These are phyloP conservation scores for Hormaphis cornu DNA, from an alignment of 1,140 invertebrate genomes.

Conservation along the genomic window DNA sequence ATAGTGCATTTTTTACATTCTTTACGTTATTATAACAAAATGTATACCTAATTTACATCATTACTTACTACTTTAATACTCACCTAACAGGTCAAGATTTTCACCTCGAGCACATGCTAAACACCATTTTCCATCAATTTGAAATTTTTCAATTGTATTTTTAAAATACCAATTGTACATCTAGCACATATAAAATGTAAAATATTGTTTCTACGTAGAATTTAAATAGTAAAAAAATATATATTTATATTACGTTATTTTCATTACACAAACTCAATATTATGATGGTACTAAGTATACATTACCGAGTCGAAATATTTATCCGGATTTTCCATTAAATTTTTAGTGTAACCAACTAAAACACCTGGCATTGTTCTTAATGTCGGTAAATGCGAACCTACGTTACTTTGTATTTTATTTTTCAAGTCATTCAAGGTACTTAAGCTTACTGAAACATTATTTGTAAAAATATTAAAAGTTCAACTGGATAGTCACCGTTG, in stretches of 20 bases:
- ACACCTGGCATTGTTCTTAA: neutral
- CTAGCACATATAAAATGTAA: neutral
- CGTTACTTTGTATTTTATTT: neutral
- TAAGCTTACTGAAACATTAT: neutral
- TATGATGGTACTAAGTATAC: neutral
- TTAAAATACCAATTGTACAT: conserved; percentile 20
- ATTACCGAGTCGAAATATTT: conserved; percentile 21
- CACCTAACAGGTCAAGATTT: conserved; percentile 12
- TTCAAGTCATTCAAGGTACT: neutral
- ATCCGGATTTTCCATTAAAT: conserved; percentile 7
- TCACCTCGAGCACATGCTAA: conserved; percentile 4
- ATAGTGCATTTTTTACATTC: no score
- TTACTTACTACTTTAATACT: no score
- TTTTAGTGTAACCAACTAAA: neutral
- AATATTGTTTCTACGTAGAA: neutral
- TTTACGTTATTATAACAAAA: neutral
- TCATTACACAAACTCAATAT: no score
- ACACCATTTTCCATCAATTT: conserved; percentile 8
- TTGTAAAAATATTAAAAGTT: neutral
- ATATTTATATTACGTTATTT: neutral
- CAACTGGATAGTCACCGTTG: no score
- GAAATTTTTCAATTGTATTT: conserved; percentile 11
- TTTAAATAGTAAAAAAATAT: neutral
- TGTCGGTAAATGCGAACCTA: neutral
- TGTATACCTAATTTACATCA: no score